Conservation (phyloP, 2,888 invertebrate species). For the Ischnura elegans region DNA sequence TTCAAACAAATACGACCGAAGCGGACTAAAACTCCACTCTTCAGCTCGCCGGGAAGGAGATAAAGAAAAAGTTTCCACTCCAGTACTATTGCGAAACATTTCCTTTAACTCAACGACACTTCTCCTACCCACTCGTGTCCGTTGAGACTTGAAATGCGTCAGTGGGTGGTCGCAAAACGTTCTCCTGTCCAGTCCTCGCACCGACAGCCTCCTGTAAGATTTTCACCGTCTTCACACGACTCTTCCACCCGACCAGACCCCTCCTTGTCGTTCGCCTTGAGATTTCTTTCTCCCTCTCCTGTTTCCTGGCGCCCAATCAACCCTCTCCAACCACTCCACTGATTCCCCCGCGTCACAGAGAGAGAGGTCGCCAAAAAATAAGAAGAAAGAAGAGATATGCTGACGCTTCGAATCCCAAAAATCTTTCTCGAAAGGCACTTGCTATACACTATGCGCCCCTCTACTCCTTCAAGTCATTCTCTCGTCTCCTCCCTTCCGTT, state of each 20-base stretch:
- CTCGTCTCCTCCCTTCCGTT: not conserved
- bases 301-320: not conserved
- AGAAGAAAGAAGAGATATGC: too few relatives aligned
- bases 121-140: not conserved
- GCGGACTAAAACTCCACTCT: too few relatives aligned
- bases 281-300: not conserved
- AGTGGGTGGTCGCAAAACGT: too few relatives aligned
- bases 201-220: not conserved
- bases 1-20: too few relatives aligned
- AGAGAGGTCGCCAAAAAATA: not conserved
- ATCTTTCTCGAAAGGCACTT: not conserved
- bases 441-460: too few relatives aligned
- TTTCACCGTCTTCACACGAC: not conserved
- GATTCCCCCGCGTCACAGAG: not conserved
- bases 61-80: not conserved
- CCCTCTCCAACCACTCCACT: not conserved
- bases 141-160: too few relatives aligned
- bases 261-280: not conserved
- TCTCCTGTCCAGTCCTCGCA: not conserved
- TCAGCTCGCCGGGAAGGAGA: not conserved
- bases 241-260: not conserved
- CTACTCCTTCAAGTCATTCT: not conserved
- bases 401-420: not conserved
- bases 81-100: not conserved
- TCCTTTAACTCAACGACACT: not conserved